A percentile compares a stretch with the other conserved stretches of the same genome.
Evolutionary conservation across 2,113 vertebrate species (phyloP).

Genomic region (Phylloscopus whistleri): DNA sequence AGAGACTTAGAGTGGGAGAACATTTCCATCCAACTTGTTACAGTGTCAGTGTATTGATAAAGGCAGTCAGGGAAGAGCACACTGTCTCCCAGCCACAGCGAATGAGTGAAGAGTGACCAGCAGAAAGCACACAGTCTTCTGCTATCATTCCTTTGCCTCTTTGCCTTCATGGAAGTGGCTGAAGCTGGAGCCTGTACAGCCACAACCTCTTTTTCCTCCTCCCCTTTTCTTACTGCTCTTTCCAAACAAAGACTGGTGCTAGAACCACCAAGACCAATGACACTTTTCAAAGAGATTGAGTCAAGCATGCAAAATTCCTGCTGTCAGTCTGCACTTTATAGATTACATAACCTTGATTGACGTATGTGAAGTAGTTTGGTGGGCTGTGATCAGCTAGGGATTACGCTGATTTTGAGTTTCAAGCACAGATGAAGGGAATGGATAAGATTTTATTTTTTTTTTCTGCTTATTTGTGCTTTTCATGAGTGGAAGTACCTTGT

Average conservation of each 20-base stretch:
- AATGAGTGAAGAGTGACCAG: not conserved
- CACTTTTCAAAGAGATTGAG: not conserved
- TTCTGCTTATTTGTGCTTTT: not conserved
- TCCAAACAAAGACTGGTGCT: not conserved
- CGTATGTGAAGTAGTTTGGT: constrained; percentile 3
- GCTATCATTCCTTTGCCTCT: not conserved
- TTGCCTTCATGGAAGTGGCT: not conserved
- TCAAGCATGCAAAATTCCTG: not conserved
- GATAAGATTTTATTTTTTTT: not conserved
- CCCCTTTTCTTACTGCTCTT: not conserved
- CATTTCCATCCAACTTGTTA: not conserved
- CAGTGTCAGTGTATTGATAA: not conserved
- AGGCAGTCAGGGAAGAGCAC: not conserved
- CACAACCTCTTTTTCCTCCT: not conserved
- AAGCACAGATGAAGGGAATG: not conserved
- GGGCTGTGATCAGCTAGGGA: constrained; percentile 13
- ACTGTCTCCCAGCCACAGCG: not conserved
- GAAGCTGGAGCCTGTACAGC: not conserved
- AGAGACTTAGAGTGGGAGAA: not conserved
- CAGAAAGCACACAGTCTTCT: not conserved
- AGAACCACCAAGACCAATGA: not conserved
- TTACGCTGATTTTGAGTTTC: constrained; percentile 34
- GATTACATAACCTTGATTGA: constrained; percentile 24
- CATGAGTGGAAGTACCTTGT: not conserved
- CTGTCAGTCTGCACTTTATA: not conserved